Conservation (phyloP, 2,888 invertebrate genomes). For the Apantesis nais region DNA sequence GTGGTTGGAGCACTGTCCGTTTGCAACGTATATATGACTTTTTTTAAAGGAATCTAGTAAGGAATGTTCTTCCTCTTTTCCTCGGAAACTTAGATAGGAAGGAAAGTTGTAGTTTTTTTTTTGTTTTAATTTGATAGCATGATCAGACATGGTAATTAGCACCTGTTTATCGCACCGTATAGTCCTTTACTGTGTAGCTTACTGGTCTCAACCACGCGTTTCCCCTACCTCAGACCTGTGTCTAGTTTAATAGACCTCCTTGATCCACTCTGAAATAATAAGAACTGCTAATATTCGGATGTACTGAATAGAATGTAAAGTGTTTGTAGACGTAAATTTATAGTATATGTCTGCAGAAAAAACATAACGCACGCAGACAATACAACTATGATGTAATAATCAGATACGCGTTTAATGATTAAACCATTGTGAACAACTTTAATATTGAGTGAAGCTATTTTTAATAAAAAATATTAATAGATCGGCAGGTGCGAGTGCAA, state of each 20-base stretch:
- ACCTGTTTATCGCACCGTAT: no score
- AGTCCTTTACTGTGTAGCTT: no score
- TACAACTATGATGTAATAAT: neutral
- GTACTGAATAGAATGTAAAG: neutral
- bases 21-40: no score
- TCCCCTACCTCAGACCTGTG: no score
- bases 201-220: no score
- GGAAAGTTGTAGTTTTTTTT: neutral
- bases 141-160: neutral
- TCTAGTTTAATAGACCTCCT: no score
- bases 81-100: neutral
- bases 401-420: slow-evolving; percentile 20
- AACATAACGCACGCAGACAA: neutral
- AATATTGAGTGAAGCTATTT: slow-evolving; percentile 65
- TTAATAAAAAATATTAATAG: slow-evolving; percentile 81
- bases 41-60: no score
- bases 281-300: neutral
- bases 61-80: neutral
- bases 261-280: neutral
- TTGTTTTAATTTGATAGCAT: neutral
- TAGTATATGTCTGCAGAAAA: no score
- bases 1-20: no score
- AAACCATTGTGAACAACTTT: slow-evolving; percentile 38
- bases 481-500: slow-evolving; percentile 75
- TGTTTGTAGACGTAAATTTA: neutral